A percentile compares a stretch with the other conserved stretches of the same genome.
phyloP scores from a whole-genome alignment of 2,113 vertebrate genomes.

The Festucalex cinctus region DNA sequence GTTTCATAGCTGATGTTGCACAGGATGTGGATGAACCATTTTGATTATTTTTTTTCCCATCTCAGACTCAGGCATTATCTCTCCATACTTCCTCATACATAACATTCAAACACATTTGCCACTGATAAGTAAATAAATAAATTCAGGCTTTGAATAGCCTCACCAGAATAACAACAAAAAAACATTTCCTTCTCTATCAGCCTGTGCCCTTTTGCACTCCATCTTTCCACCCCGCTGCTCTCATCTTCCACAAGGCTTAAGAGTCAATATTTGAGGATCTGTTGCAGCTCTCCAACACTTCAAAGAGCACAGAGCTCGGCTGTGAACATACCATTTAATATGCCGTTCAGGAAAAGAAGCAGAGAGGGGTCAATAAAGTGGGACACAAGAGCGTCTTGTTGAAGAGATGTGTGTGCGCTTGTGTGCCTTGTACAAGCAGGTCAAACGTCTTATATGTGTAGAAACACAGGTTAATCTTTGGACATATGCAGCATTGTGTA shows the following conservation, averaged over 20 bases:
- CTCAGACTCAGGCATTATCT: conserved; percentile 42
- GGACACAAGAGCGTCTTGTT: conserved; percentile 39
- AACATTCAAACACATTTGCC: conserved; percentile 33
- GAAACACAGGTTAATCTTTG: conserved; percentile 24
- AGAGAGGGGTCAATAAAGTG: conserved; percentile 47
- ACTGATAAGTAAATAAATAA: conserved; percentile 23
- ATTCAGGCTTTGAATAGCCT: conserved; percentile 21
- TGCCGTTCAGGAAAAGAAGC: conserved; percentile 51
- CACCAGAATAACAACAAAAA: conserved; percentile 30
- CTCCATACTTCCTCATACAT: conserved; percentile 32
- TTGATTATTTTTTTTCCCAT: no score
- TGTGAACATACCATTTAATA: conserved; percentile 61
- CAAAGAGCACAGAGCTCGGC: conserved; percentile 57
- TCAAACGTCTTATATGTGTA: conserved; percentile 16
- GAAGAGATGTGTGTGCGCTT: conserved; percentile 6
- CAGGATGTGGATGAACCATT: no score
- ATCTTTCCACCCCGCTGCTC: conserved; percentile 10
- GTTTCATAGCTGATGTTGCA: conserved; percentile 51
- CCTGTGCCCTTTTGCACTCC: conserved; percentile 4
- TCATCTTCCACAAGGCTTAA: conserved; percentile 52
- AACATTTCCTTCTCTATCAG: conserved; percentile 5
- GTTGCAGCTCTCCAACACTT: conserved; percentile 58
- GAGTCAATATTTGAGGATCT: conserved; percentile 74
- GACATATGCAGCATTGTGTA: not conserved
- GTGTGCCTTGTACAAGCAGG: conserved; percentile 7